Conservation (phyloP, 2,797 vertebrate genomes). For the Tapera naevia region DNA sequence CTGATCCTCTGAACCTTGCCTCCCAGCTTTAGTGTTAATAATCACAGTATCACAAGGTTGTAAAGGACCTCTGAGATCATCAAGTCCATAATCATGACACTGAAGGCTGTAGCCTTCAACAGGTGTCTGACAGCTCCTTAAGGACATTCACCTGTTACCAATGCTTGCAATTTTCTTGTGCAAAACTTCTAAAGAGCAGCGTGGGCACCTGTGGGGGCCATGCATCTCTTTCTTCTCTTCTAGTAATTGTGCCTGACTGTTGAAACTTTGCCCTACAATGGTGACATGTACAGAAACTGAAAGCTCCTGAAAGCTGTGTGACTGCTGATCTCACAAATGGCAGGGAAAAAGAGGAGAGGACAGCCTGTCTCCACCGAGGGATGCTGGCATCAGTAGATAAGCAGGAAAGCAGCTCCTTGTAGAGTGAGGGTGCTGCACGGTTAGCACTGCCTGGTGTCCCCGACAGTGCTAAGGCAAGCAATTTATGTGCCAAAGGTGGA, state of each 20-base stretch:
- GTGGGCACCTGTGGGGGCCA: neutral
- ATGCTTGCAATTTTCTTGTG: neutral
- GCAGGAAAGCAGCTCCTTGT: neutral
- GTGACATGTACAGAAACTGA: too few relatives aligned
- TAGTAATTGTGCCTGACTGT: too few relatives aligned
- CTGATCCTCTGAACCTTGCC: neutral
- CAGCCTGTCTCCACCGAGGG: neutral
- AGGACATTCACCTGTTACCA: neutral
- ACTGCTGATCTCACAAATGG: neutral
- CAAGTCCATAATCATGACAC: neutral
- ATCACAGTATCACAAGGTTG: too few relatives aligned
- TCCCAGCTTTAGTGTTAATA: neutral
- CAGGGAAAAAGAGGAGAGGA: neutral
- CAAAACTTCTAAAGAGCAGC: neutral
- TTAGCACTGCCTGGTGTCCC: neutral
- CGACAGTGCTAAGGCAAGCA: neutral
- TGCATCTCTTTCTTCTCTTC: neutral
- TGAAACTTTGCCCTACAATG: neutral
- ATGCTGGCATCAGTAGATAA: neutral
- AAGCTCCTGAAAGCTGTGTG: neutral
- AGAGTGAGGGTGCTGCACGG: too few relatives aligned
- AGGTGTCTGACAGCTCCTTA: neutral
- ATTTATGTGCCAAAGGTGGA: neutral
- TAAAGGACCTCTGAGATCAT: too few relatives aligned
- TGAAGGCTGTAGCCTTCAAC: neutral